These are phyloP conservation scores for Spilogale gracilis DNA, from an alignment of 2,113 vertebrate genomes.

Conservation along the genomic window DNA sequence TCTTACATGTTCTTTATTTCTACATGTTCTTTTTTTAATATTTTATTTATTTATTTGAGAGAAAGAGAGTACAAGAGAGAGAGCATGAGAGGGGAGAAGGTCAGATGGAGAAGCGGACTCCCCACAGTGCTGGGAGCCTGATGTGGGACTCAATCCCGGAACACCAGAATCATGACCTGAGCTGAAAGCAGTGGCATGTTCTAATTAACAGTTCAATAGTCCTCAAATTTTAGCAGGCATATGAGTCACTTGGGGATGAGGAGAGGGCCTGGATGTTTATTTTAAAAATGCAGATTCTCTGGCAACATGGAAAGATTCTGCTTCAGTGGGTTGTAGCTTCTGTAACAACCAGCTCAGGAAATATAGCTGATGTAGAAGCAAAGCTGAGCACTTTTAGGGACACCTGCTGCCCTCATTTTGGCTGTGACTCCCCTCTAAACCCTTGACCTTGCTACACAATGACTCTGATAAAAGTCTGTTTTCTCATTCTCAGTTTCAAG, in stretches of 20 bases:
- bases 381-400: background rate
- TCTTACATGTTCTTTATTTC: background rate
- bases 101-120: too few relatives aligned
- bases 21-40: too few relatives aligned
- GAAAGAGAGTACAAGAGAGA: too few relatives aligned
- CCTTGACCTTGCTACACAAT: background rate
- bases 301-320: background rate
- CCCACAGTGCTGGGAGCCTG: too few relatives aligned
- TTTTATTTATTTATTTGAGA: too few relatives aligned
- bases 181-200: too few relatives aligned
- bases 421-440: background rate
- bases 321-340: background rate
- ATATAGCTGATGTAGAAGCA: background rate
- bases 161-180: too few relatives aligned
- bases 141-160: too few relatives aligned
- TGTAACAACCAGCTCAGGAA: background rate
- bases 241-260: background rate
- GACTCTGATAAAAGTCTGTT: background rate
- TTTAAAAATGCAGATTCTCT: background rate
- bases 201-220: background rate
- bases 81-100: too few relatives aligned
- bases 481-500: background rate
- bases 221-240: background rate
- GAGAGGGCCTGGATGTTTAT: background rate
- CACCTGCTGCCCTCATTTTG: background rate